A percentile compares a stretch with the other conserved stretches of the same genome.
phyloP scores from a whole-genome alignment of 1,140 invertebrate species.

The Aphaenogaster floridana region DNA sequence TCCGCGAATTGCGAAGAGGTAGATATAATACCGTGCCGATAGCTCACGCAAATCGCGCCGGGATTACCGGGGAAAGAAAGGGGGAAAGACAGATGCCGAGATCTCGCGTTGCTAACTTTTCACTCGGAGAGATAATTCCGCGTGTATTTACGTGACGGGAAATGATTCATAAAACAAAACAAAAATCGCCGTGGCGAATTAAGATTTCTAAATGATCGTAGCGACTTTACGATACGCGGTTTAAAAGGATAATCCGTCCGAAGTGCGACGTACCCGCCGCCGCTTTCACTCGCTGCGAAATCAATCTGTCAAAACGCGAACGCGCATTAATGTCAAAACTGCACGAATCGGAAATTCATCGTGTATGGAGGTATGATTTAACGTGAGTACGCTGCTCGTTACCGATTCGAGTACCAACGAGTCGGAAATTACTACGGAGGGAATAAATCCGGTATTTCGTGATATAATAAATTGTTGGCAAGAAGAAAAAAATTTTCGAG shows the following conservation, averaged over 20 bases:
- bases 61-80: neutral
- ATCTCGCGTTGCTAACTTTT: neutral
- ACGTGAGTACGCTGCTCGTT: constrained; percentile 23
- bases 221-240: neutral
- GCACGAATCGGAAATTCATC: constrained; percentile 40
- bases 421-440: neutral
- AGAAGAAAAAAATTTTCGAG: neutral
- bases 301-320: constrained; percentile 38
- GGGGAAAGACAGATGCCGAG: neutral
- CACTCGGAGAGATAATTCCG: constrained; percentile 1
- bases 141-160: neutral
- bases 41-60: constrained; percentile 20
- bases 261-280: neutral
- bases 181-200: neutral
- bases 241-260: constrained; percentile 18
- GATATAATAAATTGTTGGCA: constrained; percentile 40
- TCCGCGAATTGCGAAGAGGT: constrained; percentile 16
- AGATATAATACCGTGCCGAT: constrained; percentile 41
- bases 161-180: constrained; percentile 7
- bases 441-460: constrained; percentile 22
- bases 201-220: constrained; percentile 33
- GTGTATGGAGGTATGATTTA: constrained; percentile 21
- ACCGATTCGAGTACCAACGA: neutral
- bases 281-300: constrained; percentile 45
- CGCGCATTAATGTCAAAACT: constrained; percentile 38